Base-by-base conservation (phyloP, 2,113 vertebrate genomes). In the Thalassoma bifasciatum region DNA sequence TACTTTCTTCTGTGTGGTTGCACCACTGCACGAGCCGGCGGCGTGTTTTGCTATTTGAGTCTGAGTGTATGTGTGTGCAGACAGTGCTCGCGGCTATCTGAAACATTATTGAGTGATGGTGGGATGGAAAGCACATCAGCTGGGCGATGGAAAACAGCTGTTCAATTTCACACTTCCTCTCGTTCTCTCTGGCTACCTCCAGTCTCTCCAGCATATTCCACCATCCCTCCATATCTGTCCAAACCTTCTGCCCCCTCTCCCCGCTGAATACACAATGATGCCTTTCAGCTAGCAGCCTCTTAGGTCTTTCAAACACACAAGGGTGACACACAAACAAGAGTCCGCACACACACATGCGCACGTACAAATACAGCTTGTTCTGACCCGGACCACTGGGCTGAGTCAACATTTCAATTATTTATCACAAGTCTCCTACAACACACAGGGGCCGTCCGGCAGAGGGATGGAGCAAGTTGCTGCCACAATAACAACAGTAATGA, bases 321-420 rank as follows among this genome's bases (percentile, higher is more conserved):
- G 34, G 52, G 21, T 56, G 52, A 70, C 75, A 82, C 62, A 66
- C 79, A 75, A 5, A 59, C 34, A 56, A 30, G 21, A 3, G 30
- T 30, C 30, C 26, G 10, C n/a, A 16, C 63, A 53, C 23, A 10
- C 23, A 46, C 62, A 71, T 59, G 49, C 14, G 50, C 60, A 19
- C 46, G 24, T 50, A 38, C 61, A 60, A 66, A 82, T 56, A 81
- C 65, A 84, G 66, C 69, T 82, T 82, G 77, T 64, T 81, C 66
- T 70, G 81, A 86, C 83, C 85, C 72, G 66, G 80, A 85, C 85
- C 85, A 79, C 66, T 82, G 80, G 67, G 77, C 90, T 84, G 88
- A 88, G 86, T 88, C 85, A 82, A 87, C 81, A 70, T 88, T 89
- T 91, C 84, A 88, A 89, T 91, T 88, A 91, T 91, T 90, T 87